These are phyloP conservation scores for Dissostichus mawsoni DNA, from an alignment of 2,113 vertebrate genomes.

Conservation along the genomic window DNA sequence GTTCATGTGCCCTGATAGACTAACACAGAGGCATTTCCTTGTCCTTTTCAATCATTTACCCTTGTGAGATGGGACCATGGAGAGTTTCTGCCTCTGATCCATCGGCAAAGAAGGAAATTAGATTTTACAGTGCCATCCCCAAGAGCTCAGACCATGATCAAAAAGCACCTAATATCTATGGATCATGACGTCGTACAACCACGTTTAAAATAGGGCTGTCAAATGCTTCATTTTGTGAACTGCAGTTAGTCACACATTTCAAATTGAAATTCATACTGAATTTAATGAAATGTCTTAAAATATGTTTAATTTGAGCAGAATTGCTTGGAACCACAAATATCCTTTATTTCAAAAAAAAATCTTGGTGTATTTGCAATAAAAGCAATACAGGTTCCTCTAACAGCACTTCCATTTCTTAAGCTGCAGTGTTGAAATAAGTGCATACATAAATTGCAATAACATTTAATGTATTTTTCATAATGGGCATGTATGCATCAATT, in stretches of 20 bases:
- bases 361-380: neutral
- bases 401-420: neutral
- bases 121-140: conserved; percentile 42
- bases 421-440: conserved; percentile 19
- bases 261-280: neutral
- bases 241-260: neutral
- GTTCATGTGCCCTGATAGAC: conserved; percentile 55
- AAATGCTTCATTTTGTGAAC: conserved; percentile 12
- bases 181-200: conserved; percentile 55
- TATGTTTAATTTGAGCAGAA: neutral
- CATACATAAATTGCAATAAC: conserved; percentile 16
- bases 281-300: neutral
- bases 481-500: neutral
- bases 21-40: conserved; percentile 61
- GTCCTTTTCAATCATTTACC: conserved; percentile 71
- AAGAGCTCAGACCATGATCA: conserved; percentile 51
- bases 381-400: neutral
- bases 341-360: neutral
- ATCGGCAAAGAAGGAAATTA: conserved; percentile 56
- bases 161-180: conserved; percentile 48
- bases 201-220: conserved; percentile 58
- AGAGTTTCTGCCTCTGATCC: conserved; percentile 63
- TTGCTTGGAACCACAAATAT: neutral
- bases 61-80: conserved; percentile 57
- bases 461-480: conserved; percentile 16